Evolutionary conservation across 2,113 vertebrate species (phyloP).

Genomic region (Apodemus speciosus): DNA sequence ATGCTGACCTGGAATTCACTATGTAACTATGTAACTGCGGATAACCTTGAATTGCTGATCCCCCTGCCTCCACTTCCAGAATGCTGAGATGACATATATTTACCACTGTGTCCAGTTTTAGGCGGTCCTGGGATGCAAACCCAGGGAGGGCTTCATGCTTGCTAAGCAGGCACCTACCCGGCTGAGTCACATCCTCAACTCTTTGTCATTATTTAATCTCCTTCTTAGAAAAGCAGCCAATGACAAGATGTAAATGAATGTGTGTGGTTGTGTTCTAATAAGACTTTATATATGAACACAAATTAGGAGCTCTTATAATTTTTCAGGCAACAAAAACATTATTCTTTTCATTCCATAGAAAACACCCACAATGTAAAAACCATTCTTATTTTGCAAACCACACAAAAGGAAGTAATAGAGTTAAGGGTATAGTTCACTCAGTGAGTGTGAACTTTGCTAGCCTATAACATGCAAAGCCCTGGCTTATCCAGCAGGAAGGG

Average conservation of each 20-base stretch:
- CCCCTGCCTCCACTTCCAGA: background rate
- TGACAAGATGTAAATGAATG: background rate
- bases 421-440: background rate
- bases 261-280: background rate
- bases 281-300: background rate
- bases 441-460: background rate
- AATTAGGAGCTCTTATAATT: conserved; percentile 22
- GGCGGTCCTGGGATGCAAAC: background rate
- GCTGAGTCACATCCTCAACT: background rate
- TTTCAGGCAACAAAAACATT: conserved; percentile 3
- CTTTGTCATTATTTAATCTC: background rate
- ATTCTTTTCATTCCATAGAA: conserved; percentile 31
- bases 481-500: too few species aligned
- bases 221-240: background rate
- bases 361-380: conserved; percentile 3
- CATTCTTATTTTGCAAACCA: background rate
- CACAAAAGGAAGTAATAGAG: background rate
- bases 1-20: background rate
- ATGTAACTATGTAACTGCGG: too few species aligned
- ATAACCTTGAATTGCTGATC: background rate
- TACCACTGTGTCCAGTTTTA: background rate
- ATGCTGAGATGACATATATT: background rate
- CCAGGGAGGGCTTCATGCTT: background rate
- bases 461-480: background rate
- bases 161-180: background rate